phyloP scores from a whole-genome alignment of 2,888 invertebrate genomes.

The Pedicia rivosa region DNA sequence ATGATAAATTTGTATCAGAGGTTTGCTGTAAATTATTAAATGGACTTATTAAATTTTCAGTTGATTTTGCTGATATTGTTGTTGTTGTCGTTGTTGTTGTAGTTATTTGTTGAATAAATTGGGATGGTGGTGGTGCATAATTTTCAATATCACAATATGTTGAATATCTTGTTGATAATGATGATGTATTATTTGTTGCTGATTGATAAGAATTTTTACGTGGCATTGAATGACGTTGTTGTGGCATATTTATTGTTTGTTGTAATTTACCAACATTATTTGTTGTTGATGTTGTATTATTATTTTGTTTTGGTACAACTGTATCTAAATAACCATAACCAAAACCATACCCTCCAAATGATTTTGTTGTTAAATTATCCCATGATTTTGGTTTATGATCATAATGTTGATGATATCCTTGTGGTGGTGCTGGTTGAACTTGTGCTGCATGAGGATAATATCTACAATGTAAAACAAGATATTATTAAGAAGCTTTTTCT shows the following conservation, averaged over 20 bases:
- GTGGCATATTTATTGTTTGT: conserved; percentile 30
- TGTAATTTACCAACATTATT: conserved; percentile 27
- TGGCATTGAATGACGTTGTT: conserved; percentile 33
- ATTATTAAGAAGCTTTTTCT: too few relatives aligned
- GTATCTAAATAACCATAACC: conserved; percentile 73
- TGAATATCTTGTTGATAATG: conserved; percentile 29
- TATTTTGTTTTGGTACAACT: conserved; percentile 24
- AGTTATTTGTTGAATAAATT: conserved; percentile 29
- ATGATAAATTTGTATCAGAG: conserved; percentile 53
- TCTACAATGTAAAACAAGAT: conserved; percentile 16
- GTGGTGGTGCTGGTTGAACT: conserved; percentile 28
- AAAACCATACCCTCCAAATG: conserved; percentile 72
- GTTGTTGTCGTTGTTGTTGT: conserved; percentile 34
- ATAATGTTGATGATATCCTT: conserved; percentile 31
- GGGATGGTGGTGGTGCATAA: conserved; percentile 32
- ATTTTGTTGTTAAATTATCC: conserved; percentile 77
- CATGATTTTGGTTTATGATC: conserved; percentile 69
- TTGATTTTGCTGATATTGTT: conserved; percentile 53
- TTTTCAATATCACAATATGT: conserved; percentile 30
- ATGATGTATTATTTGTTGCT: too few relatives aligned
- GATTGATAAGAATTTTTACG: conserved; percentile 29
- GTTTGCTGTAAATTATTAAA: too few relatives aligned
- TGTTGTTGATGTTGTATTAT: conserved; percentile 7
- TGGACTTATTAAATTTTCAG: conserved; percentile 57
- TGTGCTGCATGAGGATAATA: conserved; percentile 29